These are phyloP conservation scores for Larimichthys polyactis DNA, from an alignment of 2,113 vertebrate genomes.

Conservation along the genomic window DNA sequence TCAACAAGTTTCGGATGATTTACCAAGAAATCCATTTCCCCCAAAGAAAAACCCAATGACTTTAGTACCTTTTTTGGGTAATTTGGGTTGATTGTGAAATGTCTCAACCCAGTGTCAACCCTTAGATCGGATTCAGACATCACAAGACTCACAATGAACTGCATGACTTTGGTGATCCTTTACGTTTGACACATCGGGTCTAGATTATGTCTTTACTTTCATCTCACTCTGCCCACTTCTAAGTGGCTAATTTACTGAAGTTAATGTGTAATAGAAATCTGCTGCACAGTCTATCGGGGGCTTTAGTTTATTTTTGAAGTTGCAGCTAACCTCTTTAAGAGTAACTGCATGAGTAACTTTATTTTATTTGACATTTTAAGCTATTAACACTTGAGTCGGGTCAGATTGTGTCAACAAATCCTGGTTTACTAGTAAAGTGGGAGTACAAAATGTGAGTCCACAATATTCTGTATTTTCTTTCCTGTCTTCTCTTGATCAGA, in stretches of 20 bases:
- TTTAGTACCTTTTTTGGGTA: background rate
- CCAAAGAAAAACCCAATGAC: background rate
- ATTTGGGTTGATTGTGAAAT: background rate
- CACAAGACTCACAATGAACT: no score
- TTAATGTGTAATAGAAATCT: background rate
- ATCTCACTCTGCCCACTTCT: background rate
- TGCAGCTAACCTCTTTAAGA: no score
- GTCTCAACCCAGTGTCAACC: no score
- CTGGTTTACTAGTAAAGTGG: background rate
- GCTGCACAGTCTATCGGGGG: background rate
- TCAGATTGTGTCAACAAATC: background rate
- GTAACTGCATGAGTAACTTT: no score
- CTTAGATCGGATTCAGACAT: no score
- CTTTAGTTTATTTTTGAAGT: no score
- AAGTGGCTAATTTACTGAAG: constrained; percentile 1
- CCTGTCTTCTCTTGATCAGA: background rate
- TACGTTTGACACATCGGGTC: no score
- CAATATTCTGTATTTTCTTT: background rate
- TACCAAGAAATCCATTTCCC: no score
- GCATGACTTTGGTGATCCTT: no score
- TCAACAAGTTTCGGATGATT: no score
- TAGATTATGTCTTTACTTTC: no score
- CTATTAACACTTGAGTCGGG: background rate
- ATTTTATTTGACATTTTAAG: no score
- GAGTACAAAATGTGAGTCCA: background rate